These are phyloP conservation scores for Drosophila quadrilineata DNA, from an alignment of 1,140 invertebrate genomes.

Conservation along the genomic window DNA sequence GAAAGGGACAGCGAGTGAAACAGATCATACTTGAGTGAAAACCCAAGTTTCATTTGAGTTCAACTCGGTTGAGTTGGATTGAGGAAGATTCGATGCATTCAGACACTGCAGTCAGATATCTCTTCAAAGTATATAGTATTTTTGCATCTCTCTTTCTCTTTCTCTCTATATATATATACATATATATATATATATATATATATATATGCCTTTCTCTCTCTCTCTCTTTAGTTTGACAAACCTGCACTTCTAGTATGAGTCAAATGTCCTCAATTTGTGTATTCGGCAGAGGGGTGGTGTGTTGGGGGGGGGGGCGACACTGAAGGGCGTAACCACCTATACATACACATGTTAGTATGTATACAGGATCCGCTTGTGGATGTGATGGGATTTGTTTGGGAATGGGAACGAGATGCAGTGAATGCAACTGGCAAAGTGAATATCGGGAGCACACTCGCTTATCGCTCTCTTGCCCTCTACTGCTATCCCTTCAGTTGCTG, in stretches of 20 bases:
- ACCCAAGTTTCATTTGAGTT: conserved; percentile 12
- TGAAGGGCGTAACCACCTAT: no score
- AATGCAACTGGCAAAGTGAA: no score
- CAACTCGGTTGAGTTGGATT: not conserved
- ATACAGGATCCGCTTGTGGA: not conserved
- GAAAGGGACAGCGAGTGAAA: not conserved
- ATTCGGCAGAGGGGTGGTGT: not conserved
- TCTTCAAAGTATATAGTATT: conserved; percentile 5
- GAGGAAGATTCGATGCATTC: not conserved
- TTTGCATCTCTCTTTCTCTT: not conserved
- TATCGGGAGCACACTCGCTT: no score
- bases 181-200: no score
- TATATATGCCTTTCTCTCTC: not conserved
- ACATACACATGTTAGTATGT: not conserved
- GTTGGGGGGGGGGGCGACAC: not conserved
- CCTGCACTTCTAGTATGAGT: conserved; percentile 33
- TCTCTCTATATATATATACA: no score
- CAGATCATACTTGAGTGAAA: not conserved
- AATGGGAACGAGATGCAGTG: no score
- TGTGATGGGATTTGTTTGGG: not conserved
- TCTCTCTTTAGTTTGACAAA: not conserved
- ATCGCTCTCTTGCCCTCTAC: no score
- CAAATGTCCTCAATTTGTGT: conserved; percentile 55
- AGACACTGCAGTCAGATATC: conserved; percentile 6
- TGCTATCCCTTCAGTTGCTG: no score